Evolutionary conservation across 2,888 invertebrate genomes (phyloP).

Genomic region (Crocallis elinguaria): DNA sequence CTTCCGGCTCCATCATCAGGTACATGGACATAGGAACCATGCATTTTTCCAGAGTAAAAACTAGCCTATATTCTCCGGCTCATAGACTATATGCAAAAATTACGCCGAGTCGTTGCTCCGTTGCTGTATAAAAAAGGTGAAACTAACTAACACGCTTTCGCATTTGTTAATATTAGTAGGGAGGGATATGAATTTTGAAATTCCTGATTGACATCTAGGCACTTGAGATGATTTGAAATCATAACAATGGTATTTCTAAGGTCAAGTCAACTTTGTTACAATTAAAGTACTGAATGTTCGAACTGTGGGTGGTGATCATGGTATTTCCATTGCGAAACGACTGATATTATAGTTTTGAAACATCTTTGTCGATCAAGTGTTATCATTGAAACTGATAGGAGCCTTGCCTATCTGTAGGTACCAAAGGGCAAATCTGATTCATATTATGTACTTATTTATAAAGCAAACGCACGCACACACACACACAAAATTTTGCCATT

Average conservation of each 20-base stretch:
- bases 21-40: too few species aligned
- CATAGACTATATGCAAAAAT: too few species aligned
- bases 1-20: too few species aligned
- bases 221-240: neutral
- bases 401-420: neutral
- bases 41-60: too few species aligned
- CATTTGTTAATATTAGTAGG: too few species aligned
- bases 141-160: too few species aligned
- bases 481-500: too few species aligned
- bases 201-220: neutral
- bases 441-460: too few species aligned
- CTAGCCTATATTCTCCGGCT: too few species aligned
- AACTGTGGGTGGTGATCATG: slow-evolving; percentile 9
- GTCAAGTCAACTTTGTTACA: neutral
- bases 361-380: slow-evolving; percentile 6
- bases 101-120: too few species aligned
- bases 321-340: slow-evolving; percentile 10
- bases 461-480: too few species aligned
- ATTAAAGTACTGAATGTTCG: neutral
- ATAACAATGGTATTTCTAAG: slow-evolving; percentile 7
- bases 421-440: neutral
- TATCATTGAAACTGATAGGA: neutral
- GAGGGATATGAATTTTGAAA: neutral
- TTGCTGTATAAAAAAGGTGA: too few species aligned
- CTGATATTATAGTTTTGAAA: slow-evolving; percentile 16